These are phyloP conservation scores for Miltochrista miniata DNA, from an alignment of 2,888 invertebrate species.

Conservation along the genomic window DNA sequence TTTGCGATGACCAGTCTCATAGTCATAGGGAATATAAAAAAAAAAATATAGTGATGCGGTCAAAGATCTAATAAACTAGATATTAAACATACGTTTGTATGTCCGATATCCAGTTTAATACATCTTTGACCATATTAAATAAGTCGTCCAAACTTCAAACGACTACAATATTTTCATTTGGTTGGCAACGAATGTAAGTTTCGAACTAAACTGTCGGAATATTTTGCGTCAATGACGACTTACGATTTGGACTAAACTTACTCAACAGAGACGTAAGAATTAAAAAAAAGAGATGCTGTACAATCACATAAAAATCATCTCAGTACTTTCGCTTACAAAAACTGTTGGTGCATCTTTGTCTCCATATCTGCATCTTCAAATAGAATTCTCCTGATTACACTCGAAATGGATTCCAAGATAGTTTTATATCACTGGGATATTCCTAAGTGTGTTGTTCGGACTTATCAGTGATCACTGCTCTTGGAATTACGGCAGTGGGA, in stretches of 20 bases:
- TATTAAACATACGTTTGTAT: too few species aligned
- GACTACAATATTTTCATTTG: slow-evolving; percentile 21
- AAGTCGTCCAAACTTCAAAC: slow-evolving; percentile 21
- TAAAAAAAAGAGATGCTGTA: too few species aligned
- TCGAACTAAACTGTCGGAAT: slow-evolving; percentile 26
- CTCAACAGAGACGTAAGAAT: slow-evolving; percentile 13
- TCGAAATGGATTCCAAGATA: too few species aligned
- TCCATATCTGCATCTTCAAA: too few species aligned
- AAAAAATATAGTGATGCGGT: slow-evolving; percentile 18
- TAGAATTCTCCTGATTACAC: too few species aligned
- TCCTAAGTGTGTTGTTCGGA: too few species aligned
- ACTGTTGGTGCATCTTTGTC: too few species aligned
- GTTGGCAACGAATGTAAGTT: slow-evolving; percentile 27
- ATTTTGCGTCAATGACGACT: slow-evolving; percentile 33
- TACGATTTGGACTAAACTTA: slow-evolving; percentile 15
- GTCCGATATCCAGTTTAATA: too few species aligned
- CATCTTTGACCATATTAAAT: too few species aligned
- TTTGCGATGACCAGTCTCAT: not conserved
- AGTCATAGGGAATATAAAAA: slow-evolving; percentile 4
- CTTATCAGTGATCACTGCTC: slow-evolving; percentile 16
- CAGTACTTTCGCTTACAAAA: slow-evolving; percentile 21
- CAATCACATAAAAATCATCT: too few species aligned
- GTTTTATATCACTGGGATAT: too few species aligned
- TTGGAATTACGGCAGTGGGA: not conserved
- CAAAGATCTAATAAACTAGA: slow-evolving; percentile 30